A percentile compares a stretch with the other conserved stretches of the same genome.
Evolutionary conservation across 2,113 vertebrate species (phyloP).

Genomic region (Copsychus sechellarum): DNA sequence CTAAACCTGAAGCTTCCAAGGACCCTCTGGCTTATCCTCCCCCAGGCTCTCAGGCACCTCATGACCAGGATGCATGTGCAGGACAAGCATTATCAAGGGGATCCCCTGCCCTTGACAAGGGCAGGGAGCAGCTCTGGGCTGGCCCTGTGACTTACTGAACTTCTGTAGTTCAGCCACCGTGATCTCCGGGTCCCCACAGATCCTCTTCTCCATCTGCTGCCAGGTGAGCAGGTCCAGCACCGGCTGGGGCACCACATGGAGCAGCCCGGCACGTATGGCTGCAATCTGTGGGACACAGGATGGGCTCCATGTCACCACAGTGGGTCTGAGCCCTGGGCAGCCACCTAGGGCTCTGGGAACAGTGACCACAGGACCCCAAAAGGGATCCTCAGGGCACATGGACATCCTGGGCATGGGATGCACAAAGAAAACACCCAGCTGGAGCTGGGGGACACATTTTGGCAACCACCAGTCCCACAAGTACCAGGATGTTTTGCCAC

Average conservation of each 20-base stretch:
- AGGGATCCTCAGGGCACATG: accelerated
- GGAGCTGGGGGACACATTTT: accelerated
- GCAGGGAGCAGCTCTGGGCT: neutral
- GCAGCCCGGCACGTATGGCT: conserved; percentile 89
- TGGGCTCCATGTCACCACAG: accelerated
- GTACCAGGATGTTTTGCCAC: neutral
- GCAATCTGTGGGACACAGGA: conserved; percentile 75
- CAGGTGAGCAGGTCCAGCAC: conserved; percentile 94
- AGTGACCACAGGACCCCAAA: neutral
- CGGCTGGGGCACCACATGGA: conserved; percentile 91
- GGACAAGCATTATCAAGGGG: neutral
- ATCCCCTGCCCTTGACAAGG: neutral
- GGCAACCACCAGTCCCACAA: neutral
- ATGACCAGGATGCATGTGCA: accelerated
- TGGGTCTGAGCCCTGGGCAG: neutral
- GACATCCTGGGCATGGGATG: neutral
- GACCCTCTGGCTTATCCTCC: neutral
- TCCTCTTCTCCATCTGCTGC: conserved; percentile 93
- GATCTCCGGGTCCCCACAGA: conserved; percentile 91
- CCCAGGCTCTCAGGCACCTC: neutral
- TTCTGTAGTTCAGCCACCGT: conserved; percentile 85
- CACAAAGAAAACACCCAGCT: neutral
- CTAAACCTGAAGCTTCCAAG: neutral
- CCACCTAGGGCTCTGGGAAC: neutral
- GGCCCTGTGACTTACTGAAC: conserved; percentile 72